Percentiles rank a stretch among this genome's conserved stretches.
Conservation (phyloP, 2,113 vertebrate species). For the Nyctibius bracteatus region DNA sequence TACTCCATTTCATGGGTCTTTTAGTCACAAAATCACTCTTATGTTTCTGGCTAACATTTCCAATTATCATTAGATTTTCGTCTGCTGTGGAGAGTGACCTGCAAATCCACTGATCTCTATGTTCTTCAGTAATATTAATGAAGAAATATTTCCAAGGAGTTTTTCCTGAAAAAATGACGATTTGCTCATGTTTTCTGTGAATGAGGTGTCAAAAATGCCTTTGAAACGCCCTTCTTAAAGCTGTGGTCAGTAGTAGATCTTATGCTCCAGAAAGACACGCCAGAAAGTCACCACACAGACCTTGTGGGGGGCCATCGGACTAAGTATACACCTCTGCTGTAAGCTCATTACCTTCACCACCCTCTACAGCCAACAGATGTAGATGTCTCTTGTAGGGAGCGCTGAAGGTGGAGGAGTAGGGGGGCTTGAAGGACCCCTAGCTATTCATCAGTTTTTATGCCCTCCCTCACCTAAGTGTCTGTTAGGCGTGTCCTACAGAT, state of each 20-base stretch:
- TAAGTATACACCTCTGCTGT: neutral
- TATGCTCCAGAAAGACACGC: neutral
- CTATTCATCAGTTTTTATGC: neutral
- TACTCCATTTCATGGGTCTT: neutral
- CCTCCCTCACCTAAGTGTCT: neutral
- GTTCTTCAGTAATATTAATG: neutral
- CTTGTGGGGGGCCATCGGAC: neutral
- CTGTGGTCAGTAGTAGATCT: neutral
- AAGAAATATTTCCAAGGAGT: neutral
- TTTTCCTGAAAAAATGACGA: neutral
- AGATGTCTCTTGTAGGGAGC: neutral
- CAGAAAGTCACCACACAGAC: neutral
- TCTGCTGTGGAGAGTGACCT: neutral
- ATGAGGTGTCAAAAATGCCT: neutral
- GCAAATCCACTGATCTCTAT: neutral
- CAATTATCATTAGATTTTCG: neutral
- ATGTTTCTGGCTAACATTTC: neutral
- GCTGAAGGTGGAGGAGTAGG: neutral
- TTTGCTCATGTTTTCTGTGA: neutral
- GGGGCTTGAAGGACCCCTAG: neutral
- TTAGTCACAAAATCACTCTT: neutral
- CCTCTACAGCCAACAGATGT: accelerated
- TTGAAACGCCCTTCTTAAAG: neutral
- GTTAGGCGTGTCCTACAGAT: neutral
- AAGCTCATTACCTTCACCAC: neutral